Conservation (phyloP, 2,797 vertebrate species). For the Chrosomus eos region DNA sequence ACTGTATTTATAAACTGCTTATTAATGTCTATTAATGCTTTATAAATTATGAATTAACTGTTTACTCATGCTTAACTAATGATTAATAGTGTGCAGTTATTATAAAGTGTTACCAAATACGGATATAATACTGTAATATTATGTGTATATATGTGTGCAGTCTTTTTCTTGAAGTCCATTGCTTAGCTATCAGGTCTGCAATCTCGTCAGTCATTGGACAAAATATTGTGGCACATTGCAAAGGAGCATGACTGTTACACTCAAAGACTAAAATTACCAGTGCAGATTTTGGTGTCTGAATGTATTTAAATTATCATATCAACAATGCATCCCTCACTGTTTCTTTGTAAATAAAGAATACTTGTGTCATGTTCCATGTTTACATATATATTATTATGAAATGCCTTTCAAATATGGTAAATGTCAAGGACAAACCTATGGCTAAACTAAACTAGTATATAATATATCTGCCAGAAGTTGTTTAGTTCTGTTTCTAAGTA, state of each 20-base stretch:
- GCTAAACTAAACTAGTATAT: constrained; percentile 10
- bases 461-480: not conserved
- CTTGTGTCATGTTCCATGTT: constrained; percentile 2
- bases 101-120: too few species aligned
- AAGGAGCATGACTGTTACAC: constrained; percentile 38
- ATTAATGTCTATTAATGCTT: too few species aligned
- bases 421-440: constrained; percentile 21
- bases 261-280: constrained; percentile 3
- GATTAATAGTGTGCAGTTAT: too few species aligned
- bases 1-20: too few species aligned
- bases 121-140: too few species aligned
- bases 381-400: constrained; percentile 8
- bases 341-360: constrained; percentile 2
- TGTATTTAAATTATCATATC: constrained; percentile 27
- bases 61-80: too few species aligned
- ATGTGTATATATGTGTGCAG: not conserved
- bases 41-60: too few species aligned
- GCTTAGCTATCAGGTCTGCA: not conserved
- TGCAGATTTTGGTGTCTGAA: constrained; percentile 26
- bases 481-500: constrained; percentile 9
- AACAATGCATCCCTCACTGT: not conserved
- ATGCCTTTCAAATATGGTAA: constrained; percentile 8
- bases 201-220: constrained; percentile 28
- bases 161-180: not conserved
- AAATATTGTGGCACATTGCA: constrained; percentile 40